phyloP scores from a whole-genome alignment of 2,113 vertebrate species.

The Numida meleagris region DNA sequence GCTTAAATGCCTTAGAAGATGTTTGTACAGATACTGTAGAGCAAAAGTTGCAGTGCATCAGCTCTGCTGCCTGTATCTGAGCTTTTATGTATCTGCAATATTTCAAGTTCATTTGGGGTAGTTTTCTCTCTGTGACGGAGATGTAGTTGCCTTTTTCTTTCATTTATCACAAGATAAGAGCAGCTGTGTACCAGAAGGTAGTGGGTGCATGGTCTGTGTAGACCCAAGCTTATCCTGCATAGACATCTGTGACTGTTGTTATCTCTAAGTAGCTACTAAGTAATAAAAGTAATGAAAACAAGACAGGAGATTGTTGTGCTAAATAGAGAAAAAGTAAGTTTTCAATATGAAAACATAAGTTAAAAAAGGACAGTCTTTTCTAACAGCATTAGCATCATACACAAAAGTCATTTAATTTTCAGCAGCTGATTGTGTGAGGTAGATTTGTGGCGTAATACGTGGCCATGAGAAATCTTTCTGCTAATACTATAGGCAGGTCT shows the following conservation, averaged over 20 bases:
- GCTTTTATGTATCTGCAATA: not conserved
- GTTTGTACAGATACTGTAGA: not conserved
- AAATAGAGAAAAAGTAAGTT: not conserved
- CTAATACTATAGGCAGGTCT: not conserved
- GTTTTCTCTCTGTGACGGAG: not conserved
- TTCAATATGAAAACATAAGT: not conserved
- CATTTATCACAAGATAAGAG: not conserved
- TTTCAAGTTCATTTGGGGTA: slow-evolving; percentile 11
- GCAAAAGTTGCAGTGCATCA: not conserved
- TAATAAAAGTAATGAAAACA: slow-evolving; percentile 15
- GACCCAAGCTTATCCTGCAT: not conserved
- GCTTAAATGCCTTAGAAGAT: not conserved
- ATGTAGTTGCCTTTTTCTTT: not conserved
- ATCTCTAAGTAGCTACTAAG: not conserved
- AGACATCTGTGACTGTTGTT: not conserved
- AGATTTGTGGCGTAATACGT: not conserved
- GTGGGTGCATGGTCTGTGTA: not conserved
- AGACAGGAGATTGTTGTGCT: not conserved
- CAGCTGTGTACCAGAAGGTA: slow-evolving; percentile 2
- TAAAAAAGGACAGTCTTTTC: not conserved
- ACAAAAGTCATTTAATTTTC: not conserved
- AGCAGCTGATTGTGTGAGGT: not conserved
- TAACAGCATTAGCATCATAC: not conserved
- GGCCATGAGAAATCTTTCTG: not conserved
- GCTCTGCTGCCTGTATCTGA: not conserved